A percentile compares a stretch with the other conserved stretches of the same genome.
These are phyloP conservation scores for Tethya wilhelma DNA, from an alignment of 37 sponge, comb jelly and placozoan genomes.

Conservation along the genomic window DNA sequence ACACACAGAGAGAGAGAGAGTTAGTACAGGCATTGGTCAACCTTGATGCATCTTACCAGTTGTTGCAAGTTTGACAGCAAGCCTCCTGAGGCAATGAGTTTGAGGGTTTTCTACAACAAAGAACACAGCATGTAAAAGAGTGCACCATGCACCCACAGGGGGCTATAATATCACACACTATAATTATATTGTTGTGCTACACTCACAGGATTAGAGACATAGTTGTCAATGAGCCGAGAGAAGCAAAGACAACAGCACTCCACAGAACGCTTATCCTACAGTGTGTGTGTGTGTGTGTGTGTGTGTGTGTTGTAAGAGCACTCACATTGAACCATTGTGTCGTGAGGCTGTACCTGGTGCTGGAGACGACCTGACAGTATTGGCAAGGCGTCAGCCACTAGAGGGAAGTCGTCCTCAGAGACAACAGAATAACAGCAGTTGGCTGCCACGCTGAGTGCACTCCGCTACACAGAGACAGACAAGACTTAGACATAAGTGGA, in stretches of 20 bases:
- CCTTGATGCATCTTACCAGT: slow-evolving; percentile 67
- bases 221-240: slow-evolving; percentile 78
- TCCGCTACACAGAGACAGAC: slow-evolving; percentile 47
- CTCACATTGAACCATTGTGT: too few relatives aligned
- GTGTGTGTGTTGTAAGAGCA: too few relatives aligned
- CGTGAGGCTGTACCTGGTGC: too few relatives aligned
- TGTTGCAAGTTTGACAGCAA: slow-evolving; percentile 81
- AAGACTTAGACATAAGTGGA: background rate
- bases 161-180: background rate
- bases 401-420: slow-evolving; percentile 68
- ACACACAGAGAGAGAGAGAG: background rate
- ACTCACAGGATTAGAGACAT: slow-evolving; percentile 50
- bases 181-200: background rate
- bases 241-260: slow-evolving; percentile 90
- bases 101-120: slow-evolving; percentile 54
- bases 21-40: background rate
- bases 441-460: slow-evolving; percentile 89
- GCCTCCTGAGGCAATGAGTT: slow-evolving; percentile 68
- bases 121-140: background rate
- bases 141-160: background rate
- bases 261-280: slow-evolving; percentile 91
- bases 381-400: slow-evolving; percentile 78
- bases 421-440: slow-evolving; percentile 92
- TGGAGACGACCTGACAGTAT: slow-evolving; percentile 77
- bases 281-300: too few relatives aligned